Conservation (phyloP, 2,888 invertebrate genomes). For the Lochmaea crataegi region DNA sequence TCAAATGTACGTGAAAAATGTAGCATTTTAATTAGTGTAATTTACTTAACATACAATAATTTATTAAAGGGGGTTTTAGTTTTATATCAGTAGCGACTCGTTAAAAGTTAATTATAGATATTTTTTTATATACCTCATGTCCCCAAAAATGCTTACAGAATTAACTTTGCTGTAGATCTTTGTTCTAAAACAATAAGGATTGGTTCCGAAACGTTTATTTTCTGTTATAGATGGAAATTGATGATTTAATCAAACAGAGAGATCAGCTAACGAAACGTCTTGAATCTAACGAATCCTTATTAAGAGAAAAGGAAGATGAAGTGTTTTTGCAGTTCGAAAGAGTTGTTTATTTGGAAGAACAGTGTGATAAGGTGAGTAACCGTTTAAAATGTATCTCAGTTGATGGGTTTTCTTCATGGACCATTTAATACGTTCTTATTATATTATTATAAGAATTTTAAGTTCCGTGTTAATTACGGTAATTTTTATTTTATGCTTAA, state of each 20-base stretch:
- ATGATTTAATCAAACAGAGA: slow-evolving; percentile 68
- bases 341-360: slow-evolving; percentile 71
- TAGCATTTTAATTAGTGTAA: background rate
- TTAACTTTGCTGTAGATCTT: too few relatives aligned
- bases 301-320: slow-evolving; percentile 72
- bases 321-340: slow-evolving; percentile 71
- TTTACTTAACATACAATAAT: slow-evolving; percentile 18
- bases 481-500: background rate
- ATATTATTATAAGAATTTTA: background rate
- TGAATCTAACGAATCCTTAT: slow-evolving; percentile 69
- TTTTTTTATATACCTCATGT: too few relatives aligned
- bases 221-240: slow-evolving; percentile 68
- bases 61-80: background rate
- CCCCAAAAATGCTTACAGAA: too few relatives aligned
- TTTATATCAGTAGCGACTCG: too few relatives aligned
- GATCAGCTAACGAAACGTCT: slow-evolving; percentile 67
- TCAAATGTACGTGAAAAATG: background rate
- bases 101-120: too few relatives aligned
- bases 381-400: slow-evolving; percentile 2
- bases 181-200: too few relatives aligned
- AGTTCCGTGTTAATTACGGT: background rate
- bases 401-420: background rate
- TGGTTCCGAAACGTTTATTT: background rate
- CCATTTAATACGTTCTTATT: background rate
- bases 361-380: slow-evolving; percentile 67